Evolutionary conservation across 1,140 invertebrate species (phyloP).

Genomic region (Anoplophora glabripennis): DNA sequence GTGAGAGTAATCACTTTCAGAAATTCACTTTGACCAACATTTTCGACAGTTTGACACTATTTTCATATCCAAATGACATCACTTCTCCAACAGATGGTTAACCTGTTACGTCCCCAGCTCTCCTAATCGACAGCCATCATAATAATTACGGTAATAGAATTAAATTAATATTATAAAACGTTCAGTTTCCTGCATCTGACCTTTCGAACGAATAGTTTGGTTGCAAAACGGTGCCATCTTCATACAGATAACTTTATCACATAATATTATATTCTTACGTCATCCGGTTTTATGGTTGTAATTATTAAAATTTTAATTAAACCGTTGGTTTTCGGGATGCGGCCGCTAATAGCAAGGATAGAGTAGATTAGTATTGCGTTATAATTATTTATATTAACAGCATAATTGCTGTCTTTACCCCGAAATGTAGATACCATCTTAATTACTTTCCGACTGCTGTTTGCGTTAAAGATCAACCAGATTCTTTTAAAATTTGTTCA

Average conservation of each 20-base stretch:
- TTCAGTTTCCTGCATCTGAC: slow-evolving; percentile 8
- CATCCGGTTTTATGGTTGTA: too few species aligned
- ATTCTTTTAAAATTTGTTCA: too few species aligned
- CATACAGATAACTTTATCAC: background rate
- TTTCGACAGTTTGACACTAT: slow-evolving; percentile 4
- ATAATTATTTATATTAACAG: slow-evolving; percentile 1
- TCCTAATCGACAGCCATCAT: too few species aligned
- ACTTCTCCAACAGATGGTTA: background rate
- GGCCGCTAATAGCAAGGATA: background rate
- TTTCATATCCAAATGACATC: background rate
- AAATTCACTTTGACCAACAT: background rate
- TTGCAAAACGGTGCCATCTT: slow-evolving; percentile 4
- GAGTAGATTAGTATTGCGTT: background rate
- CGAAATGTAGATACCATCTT: too few species aligned
- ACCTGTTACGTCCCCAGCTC: background rate
- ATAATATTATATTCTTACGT: slow-evolving; percentile 2
- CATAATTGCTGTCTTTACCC: too few species aligned
- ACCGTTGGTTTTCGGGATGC: background rate
- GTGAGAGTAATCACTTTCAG: slow-evolving; percentile 9
- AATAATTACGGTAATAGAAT: too few species aligned
- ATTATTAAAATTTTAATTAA: background rate
- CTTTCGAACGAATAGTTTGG: slow-evolving; percentile 1
- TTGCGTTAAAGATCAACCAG: too few species aligned
- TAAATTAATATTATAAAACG: background rate
- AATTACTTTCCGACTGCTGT: too few species aligned